A percentile compares a stretch with the other conserved stretches of the same genome.
phyloP scores from a whole-genome alignment of 1,140 invertebrate species.

The Drosophila bifasciata region DNA sequence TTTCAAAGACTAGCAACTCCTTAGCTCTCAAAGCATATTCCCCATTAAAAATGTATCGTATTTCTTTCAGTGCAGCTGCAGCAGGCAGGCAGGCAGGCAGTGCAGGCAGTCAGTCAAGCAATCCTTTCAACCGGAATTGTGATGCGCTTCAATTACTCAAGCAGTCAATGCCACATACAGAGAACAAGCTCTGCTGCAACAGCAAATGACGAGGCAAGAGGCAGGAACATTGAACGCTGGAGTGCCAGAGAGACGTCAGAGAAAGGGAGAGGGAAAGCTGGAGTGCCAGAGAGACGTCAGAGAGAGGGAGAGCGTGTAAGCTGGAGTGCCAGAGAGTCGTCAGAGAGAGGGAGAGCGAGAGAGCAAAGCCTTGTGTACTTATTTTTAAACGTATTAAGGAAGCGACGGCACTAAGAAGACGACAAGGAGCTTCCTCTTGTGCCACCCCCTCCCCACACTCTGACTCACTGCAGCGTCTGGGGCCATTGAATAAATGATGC shows the following conservation, averaged over 20 bases:
- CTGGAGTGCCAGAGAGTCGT: slow-evolving; percentile 48
- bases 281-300: slow-evolving; percentile 42
- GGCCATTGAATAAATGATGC: slow-evolving; percentile 64
- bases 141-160: slow-evolving; percentile 72
- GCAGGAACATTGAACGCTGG: slow-evolving; percentile 64
- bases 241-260: slow-evolving; percentile 37
- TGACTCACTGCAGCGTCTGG: not conserved
- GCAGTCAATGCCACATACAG: slow-evolving; percentile 62
- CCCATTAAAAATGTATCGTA: too few species aligned
- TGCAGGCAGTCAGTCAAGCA: too few species aligned
- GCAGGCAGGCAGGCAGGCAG: too few species aligned
- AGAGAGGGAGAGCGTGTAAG: slow-evolving; percentile 35
- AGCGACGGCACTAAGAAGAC: slow-evolving; percentile 44
- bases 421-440: not conserved
- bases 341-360: not conserved
- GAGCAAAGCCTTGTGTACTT: slow-evolving; percentile 56
- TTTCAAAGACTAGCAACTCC: too few species aligned
- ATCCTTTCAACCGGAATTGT: slow-evolving; percentile 22
- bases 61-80: slow-evolving; percentile 9
- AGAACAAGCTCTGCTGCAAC: slow-evolving; percentile 10
- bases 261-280: slow-evolving; percentile 41
- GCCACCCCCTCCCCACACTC: too few species aligned
- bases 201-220: not conserved
- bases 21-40: too few species aligned
- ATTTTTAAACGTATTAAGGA: slow-evolving; percentile 80